Base-by-base conservation (phyloP, 2,797 vertebrate species). In the Peromyscus aztecus region DNA sequence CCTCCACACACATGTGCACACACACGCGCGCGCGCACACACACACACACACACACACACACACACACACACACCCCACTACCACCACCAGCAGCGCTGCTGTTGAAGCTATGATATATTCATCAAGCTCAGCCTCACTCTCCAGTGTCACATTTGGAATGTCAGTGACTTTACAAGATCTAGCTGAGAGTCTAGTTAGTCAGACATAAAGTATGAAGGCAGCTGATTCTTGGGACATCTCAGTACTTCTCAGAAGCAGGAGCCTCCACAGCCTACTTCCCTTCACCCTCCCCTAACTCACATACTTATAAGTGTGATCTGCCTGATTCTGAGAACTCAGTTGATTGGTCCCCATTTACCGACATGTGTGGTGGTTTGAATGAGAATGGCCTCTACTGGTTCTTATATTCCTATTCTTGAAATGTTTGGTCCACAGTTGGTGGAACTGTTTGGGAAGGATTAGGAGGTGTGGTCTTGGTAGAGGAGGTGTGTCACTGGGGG, bases 191-290 rank as follows among this genome's bases (percentile, higher is more conserved):
- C 63, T 81, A 37, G 88, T 67, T 37, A 95, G 82, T 94, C 92
- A 95, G 81, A 89, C 6, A 34, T 43, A 65, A 91, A 88, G n/a
- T 82, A 46, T 34, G 65, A 46, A n/a, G 43, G 59, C 59, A 46
- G 37, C 8, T 91, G 1, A 3, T 95, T 93, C 97, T 85, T 10
- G 65, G 94, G 86, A 73, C 37, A 3, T 69, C 24, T 46, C n/a
- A 55, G 91, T n/a, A 52, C 80, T 97, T 97, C 96, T 91, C 40
- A 98, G 96, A 94, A 97, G n/a, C 12, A 10, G 76, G 31, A 80
- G 43, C 21, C 0, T 16, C 6, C 57, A 87, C 65, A 40, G 23
- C 71, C 49, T 46, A 40, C 13, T 63, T 57, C 43, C 86, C 55
- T 31, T 29, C 14, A 14, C 11, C 29, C 73, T 34, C 31, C 75